These are phyloP conservation scores for Hirtodrosophila duncani DNA, from an alignment of 2,888 invertebrate species.

Conservation along the genomic window DNA sequence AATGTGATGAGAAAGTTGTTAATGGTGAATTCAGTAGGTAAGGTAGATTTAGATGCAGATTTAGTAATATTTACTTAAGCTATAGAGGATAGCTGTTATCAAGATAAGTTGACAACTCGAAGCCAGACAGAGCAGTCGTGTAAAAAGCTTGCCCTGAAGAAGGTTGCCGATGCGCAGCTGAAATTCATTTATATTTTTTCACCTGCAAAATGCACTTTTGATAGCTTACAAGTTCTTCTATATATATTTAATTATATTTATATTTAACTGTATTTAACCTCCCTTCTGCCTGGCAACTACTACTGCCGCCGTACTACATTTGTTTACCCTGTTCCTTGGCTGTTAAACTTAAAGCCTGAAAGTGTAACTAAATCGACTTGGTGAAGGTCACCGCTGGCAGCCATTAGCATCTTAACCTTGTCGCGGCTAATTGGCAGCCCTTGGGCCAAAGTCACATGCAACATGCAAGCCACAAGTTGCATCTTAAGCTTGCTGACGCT, in stretches of 20 bases:
- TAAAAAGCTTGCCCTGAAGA: slow-evolving; percentile 9
- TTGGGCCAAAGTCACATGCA: slow-evolving; percentile 60
- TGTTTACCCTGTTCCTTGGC: slow-evolving; percentile 58
- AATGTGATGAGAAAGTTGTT: no score
- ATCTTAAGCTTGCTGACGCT: slow-evolving; percentile 46
- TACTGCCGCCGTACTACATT: slow-evolving; percentile 17
- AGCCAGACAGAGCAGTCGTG: not conserved
- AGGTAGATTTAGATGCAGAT: no score
- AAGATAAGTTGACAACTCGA: no score
- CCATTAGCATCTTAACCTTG: slow-evolving; percentile 64
- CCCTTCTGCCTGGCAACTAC: slow-evolving; percentile 39
- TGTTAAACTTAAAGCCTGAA: no score
- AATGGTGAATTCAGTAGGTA: no score
- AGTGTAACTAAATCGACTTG: no score
- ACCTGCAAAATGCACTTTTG: not conserved
- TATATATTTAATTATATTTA: no score
- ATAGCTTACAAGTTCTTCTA: no score
- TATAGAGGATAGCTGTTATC: no score
- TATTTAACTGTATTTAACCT: no score
- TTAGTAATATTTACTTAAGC: no score
- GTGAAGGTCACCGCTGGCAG: no score
- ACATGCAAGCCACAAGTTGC: slow-evolving; percentile 48
- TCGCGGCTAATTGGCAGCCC: slow-evolving; percentile 60
- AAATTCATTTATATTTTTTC: not conserved
- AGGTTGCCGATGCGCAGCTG: slow-evolving; percentile 1